A percentile compares a stretch with the other conserved stretches of the same genome.
Evolutionary conservation across 2,797 vertebrate species (phyloP).

Genomic region (Arrhamphus sclerolepis): DNA sequence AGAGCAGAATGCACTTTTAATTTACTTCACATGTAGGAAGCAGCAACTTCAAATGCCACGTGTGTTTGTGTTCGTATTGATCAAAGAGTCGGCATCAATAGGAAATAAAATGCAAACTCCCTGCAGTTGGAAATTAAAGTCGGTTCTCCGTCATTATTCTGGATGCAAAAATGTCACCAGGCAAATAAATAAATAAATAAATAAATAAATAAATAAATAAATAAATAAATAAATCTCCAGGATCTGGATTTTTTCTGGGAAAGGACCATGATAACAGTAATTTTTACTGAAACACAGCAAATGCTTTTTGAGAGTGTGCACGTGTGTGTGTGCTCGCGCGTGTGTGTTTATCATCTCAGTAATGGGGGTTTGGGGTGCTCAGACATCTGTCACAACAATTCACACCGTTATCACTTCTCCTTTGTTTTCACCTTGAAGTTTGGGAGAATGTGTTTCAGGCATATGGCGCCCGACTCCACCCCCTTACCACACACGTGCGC

Average conservation of each 20-base stretch:
- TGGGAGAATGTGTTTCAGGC: conserved; percentile 63
- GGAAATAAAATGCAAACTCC: conserved; percentile 13
- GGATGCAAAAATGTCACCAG: conserved; percentile 2
- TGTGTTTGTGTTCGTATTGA: conserved; percentile 23
- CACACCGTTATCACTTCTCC: conserved; percentile 67
- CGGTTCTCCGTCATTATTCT: conserved; percentile 5
- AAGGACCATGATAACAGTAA: conserved; percentile 45
- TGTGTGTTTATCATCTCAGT: conserved; percentile 5
- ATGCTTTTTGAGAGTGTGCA: conserved; percentile 12
- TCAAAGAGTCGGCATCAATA: conserved; percentile 3
- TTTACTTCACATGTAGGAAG: conserved; percentile 6
- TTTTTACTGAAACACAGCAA: conserved; percentile 22
- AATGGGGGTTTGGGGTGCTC: conserved; percentile 23
- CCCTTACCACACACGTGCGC: conserved; percentile 22
- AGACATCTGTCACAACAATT: conserved; percentile 73
- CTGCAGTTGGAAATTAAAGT: conserved; percentile 15
- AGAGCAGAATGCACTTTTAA: conserved; percentile 1
- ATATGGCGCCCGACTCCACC: conserved; percentile 54
- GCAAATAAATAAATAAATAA: neutral
- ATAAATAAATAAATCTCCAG: conserved; percentile 5
- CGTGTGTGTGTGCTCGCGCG: neutral
- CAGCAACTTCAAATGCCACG: conserved; percentile 14
- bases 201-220: neutral
- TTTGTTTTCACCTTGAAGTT: conserved; percentile 78
- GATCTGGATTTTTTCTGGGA: conserved; percentile 30